Evolutionary conservation across 2,797 vertebrate genomes (phyloP), one percentile per base, ranked within the genome.

Genomic region (Spinus pinus): DNA sequence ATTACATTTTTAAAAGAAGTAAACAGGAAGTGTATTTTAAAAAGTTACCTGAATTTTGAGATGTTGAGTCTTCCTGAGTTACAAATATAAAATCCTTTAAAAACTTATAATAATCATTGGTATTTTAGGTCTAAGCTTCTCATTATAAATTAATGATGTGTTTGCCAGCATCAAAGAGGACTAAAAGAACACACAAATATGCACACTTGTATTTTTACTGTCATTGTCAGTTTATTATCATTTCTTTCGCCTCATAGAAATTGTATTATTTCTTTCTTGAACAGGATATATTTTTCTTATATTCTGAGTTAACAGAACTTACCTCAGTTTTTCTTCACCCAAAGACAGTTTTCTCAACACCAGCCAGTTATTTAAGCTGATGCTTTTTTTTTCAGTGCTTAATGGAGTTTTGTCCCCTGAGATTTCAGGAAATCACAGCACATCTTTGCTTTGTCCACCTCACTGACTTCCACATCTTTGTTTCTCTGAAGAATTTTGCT

Each of bases 161-260:
- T 79, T 86, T 81, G 19, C 50, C 39, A 72, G 11, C 72, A 69
- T 85, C n/a, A 71, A 54, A 80, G 33, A 72, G 27, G 9, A 27
- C n/a, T 83, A 60, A 92, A 73, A 71, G 44, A 51, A 23, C 12
- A 31, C 18, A 28, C 53, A 16, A 5, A 49, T 51, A 49, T 1
- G 4, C 12, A 13, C 0, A 1, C 1, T 2, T 6, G 0, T 53
- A 30, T 70, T 80, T 73, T 73, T 80, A 50, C 14, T 74, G 30
- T 65, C 23, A 11, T 3, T 80, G 25, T 64, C 37, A 42, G 27
- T 73, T 78, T 56, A 18, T 72, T 28, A 15, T 69, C 1, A 21
- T 86, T 66, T 56, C 33, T 57, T 80, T 21, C 9, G 12, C 27
- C 22, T 80, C 6, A 2, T 5, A 60, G 46, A 53, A 83, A 20